Conservation (phyloP, 2,113 vertebrate species). For the Tachysurus fulvidraco region DNA sequence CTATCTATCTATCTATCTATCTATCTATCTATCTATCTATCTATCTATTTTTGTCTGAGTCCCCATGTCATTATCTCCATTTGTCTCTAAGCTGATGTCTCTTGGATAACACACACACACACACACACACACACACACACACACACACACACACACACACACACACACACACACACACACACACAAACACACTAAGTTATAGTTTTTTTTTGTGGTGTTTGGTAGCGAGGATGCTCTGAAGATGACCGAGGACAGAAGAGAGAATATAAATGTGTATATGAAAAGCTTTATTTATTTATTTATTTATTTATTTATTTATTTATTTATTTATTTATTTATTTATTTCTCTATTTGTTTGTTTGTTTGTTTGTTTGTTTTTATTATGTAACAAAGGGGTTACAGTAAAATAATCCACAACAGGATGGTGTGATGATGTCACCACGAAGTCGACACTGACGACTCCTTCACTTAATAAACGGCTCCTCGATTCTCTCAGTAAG, state of each 20-base stretch:
- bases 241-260: not conserved
- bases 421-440: not conserved
- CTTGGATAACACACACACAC: slow-evolving; percentile 49
- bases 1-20: too few species aligned
- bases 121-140: slow-evolving; percentile 4
- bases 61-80: slow-evolving; percentile 75
- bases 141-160: slow-evolving; percentile 9
- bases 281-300: not conserved
- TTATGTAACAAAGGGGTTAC: not conserved
- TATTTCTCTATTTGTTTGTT: not conserved
- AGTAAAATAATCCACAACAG: not conserved
- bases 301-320: too few species aligned
- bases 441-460: too few species aligned
- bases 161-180: not conserved
- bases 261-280: not conserved
- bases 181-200: not conserved
- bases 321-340: not conserved
- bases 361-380: too few species aligned
- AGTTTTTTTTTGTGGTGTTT: not conserved
- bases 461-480: too few species aligned
- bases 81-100: slow-evolving; percentile 73
- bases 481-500: too few species aligned
- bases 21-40: too few species aligned
- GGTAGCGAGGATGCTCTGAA: not conserved
- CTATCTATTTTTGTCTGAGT: slow-evolving; percentile 55